phyloP scores from a whole-genome alignment of 2,113 vertebrate genomes.

The Hystrix brachyura region DNA sequence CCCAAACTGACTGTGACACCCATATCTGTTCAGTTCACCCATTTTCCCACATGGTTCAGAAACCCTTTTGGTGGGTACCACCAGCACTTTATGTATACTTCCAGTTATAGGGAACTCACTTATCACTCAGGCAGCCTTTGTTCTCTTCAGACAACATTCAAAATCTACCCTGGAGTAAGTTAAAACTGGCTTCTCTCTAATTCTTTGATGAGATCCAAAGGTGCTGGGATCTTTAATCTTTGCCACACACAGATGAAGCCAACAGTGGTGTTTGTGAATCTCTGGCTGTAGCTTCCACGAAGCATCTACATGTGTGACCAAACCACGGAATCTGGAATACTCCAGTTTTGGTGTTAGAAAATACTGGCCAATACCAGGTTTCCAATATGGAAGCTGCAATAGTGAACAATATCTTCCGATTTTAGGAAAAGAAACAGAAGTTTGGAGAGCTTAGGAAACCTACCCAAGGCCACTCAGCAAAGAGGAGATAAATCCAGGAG shows the following conservation, averaged over 20 bases:
- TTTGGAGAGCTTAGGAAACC: neutral
- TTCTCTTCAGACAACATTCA: neutral
- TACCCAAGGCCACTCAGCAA: neutral
- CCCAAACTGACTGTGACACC: neutral
- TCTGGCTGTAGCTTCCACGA: neutral
- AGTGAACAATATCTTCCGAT: neutral
- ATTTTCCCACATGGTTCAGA: neutral
- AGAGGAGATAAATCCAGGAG: too few relatives aligned
- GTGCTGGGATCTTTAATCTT: neutral
- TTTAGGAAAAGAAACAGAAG: neutral
- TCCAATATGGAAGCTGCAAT: neutral
- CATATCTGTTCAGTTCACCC: neutral
- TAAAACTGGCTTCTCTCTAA: slow-evolving; percentile 25
- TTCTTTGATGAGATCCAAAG: neutral
- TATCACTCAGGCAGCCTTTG: neutral
- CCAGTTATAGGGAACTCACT: neutral
- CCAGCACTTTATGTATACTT: neutral
- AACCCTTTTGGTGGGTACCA: neutral
- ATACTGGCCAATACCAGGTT: neutral
- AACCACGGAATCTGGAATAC: neutral
- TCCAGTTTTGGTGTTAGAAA: neutral
- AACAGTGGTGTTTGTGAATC: neutral
- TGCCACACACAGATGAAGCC: neutral
- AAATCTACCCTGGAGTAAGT: neutral
- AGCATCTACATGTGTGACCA: neutral